phyloP scores from a whole-genome alignment of 2,888 invertebrate species.

The Oxyteleia sp. region DNA sequence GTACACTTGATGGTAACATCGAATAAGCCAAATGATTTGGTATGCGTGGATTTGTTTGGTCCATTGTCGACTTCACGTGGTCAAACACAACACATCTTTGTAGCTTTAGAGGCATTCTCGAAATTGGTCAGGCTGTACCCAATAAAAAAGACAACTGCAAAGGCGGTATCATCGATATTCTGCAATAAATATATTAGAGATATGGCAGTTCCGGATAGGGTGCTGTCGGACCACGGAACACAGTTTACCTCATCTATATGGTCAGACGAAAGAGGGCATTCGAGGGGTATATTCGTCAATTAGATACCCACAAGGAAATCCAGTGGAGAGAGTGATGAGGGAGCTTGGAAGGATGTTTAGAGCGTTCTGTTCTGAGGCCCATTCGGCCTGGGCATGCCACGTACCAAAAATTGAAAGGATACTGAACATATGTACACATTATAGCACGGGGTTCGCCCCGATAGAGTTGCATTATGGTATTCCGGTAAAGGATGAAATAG shows the following conservation, averaged over 20 bases:
- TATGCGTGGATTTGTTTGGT: constrained; percentile 30
- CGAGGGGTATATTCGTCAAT: constrained; percentile 28
- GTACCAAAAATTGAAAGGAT: constrained; percentile 4
- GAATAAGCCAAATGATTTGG: constrained; percentile 17
- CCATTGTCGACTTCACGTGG: constrained; percentile 37
- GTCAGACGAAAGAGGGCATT: constrained; percentile 21
- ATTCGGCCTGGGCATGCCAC: constrained; percentile 27
- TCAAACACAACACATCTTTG: constrained; percentile 58
- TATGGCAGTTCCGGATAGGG: constrained; percentile 15
- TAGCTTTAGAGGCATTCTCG: constrained; percentile 18
- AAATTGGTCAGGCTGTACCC: constrained; percentile 63
- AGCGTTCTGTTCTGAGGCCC: constrained; percentile 24
- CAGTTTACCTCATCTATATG: constrained; percentile 72
- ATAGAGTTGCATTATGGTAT: constrained; percentile 40
- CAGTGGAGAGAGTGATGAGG: constrained; percentile 71
- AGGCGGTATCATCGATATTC: constrained; percentile 36
- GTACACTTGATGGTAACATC: constrained; percentile 54
- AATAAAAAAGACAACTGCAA: constrained; percentile 71
- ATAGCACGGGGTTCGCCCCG: constrained; percentile 27
- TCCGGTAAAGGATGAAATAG: background rate
- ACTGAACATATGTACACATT: constrained; percentile 27
- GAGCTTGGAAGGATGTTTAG: constrained; percentile 61
- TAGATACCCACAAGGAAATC: constrained; percentile 74
- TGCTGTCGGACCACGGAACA: constrained; percentile 52
- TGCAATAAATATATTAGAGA: constrained; percentile 21